A percentile compares a stretch with the other conserved stretches of the same genome.
Conservation (phyloP, 2,888 invertebrate genomes). For the Sisyra nigra region DNA sequence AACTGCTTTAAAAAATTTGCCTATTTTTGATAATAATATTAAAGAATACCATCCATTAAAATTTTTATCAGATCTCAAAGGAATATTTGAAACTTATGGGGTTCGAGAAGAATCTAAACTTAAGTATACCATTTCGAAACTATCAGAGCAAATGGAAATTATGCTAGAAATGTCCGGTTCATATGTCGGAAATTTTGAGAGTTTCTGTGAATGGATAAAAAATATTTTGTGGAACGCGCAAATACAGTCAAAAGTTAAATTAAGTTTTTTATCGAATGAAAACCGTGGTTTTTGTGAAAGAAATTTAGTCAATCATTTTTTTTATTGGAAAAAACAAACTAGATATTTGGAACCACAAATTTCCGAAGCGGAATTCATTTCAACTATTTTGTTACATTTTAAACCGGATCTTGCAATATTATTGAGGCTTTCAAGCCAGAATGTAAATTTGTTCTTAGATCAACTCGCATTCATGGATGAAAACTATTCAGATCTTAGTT, state of each 20-base stretch:
- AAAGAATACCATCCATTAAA: background rate
- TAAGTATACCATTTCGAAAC: background rate
- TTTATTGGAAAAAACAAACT: background rate
- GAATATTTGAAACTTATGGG: background rate
- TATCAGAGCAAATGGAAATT: background rate
- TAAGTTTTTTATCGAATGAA: too few relatives aligned
- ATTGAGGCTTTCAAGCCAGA: background rate
- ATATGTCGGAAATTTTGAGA: background rate
- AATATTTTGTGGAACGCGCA: background rate
- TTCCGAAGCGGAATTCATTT: background rate
- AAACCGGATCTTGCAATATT: background rate
- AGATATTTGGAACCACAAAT: background rate
- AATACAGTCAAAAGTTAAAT: background rate
- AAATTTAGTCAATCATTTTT: background rate
- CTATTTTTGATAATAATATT: background rate
- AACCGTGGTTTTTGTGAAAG: background rate
- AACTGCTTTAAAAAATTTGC: background rate
- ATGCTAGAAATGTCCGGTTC: background rate
- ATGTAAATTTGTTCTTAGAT: background rate
- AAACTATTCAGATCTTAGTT: background rate
- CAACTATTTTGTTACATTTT: background rate
- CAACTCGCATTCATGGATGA: background rate
- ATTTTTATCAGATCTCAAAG: background rate
- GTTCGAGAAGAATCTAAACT: background rate
- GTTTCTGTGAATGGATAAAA: background rate